Evolutionary conservation across 2,888 invertebrate genomes (phyloP).

Genomic region (Leptopilina syphax): DNA sequence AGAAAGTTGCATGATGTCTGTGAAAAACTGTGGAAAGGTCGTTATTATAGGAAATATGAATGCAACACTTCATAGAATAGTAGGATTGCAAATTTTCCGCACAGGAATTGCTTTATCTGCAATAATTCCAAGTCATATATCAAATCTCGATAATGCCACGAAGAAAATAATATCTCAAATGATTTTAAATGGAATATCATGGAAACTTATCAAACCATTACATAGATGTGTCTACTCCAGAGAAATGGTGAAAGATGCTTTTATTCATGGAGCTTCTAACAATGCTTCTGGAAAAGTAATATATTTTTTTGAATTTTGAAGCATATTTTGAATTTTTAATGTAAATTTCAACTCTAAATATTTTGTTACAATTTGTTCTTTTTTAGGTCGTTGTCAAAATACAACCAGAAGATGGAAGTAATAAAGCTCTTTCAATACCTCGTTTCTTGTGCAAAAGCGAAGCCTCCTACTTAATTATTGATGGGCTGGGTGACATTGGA

Average conservation of each 20-base stretch:
- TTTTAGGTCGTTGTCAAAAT: conserved; percentile 62
- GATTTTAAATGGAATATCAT: conserved; percentile 77
- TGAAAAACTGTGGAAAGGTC: conserved; percentile 75
- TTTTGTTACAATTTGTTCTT: neutral
- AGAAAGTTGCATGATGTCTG: conserved; percentile 80
- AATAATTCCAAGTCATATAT: conserved; percentile 63
- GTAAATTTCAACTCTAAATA: too few species aligned
- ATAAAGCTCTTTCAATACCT: conserved; percentile 71
- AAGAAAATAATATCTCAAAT: conserved; percentile 79
- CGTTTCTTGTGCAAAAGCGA: conserved; percentile 76
- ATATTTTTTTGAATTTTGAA: too few species aligned
- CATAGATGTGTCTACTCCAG: neutral
- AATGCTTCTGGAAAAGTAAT: neutral
- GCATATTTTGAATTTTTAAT: too few species aligned
- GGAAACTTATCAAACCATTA: neutral
- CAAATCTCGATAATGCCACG: conserved; percentile 77
- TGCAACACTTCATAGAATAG: conserved; percentile 75
- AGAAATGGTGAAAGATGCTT: neutral
- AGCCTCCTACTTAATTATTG: conserved; percentile 81
- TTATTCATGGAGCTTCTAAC: neutral
- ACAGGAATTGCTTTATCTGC: conserved; percentile 71
- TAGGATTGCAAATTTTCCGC: conserved; percentile 62
- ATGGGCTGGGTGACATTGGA: conserved; percentile 84
- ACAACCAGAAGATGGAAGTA: conserved; percentile 42
- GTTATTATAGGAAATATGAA: conserved; percentile 77